Base-by-base conservation (phyloP, 2,113 vertebrate genomes). In the Abramis brama region DNA sequence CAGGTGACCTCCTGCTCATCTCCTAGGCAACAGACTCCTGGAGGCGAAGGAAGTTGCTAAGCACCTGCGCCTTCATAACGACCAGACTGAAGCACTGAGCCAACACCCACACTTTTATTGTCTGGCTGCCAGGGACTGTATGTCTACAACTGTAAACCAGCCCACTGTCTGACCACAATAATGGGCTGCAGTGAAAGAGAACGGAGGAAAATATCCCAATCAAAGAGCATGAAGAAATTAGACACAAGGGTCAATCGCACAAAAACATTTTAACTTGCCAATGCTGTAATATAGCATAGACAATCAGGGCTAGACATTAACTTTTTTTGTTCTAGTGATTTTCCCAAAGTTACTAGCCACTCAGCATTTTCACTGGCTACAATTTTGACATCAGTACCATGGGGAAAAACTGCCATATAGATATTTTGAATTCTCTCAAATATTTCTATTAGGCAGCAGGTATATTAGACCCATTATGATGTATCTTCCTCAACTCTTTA, bases 1-100 rank as follows among this genome's bases (percentile, higher is more conserved):
- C 66, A 85, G 81, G 85, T 87, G 86, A 88, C 76, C 79, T 59
- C 19, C 10, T 33, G 36, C 78, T 79, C 21, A 80, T 90, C 64
- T 75, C 88, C 85, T 55, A 86, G 81, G 83, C 75, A 86, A 91
- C 87, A 85, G 74, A 85, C 25, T 75, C 50, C 21, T 25, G 70
- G 60, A 84, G 62, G 43, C 52, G 43, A 84, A 62, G 75, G 76
- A 33, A 64, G 88, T 83, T 89, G 86, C 84, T 86, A 82, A 87
- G 88, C 50, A 68, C 74, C 52, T 50, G 59, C 33, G 19, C 78
- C 85, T 86, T 82, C 85, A 74, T 83, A 84, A 73, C 76, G 59
- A 89, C 87, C 79, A 89, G 75, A 76, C 78, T 55, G 59, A 89
- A 60, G 66, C 36, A 57, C 17, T 60, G 76, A 86, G 68, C 66